Evolutionary conservation across 1,140 invertebrate genomes (phyloP).

Genomic region (Caerostris extrusa): DNA sequence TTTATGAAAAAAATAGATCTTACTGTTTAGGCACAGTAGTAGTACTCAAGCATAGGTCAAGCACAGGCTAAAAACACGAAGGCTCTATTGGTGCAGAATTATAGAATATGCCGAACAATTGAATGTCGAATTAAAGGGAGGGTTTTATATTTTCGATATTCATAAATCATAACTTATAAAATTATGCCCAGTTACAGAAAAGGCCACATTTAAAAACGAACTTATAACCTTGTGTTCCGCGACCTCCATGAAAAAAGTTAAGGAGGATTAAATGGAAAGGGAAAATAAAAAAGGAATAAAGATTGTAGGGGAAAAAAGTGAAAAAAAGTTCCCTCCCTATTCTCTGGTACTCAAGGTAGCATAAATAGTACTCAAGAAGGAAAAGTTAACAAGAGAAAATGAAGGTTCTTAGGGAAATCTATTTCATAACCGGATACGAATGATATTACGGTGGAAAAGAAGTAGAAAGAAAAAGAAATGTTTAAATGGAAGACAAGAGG

Average conservation of each 20-base stretch:
- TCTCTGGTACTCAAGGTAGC: neutral
- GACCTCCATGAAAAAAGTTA: neutral
- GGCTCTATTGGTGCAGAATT: too few relatives aligned
- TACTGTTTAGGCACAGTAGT: too few relatives aligned
- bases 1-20: too few relatives aligned
- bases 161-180: too few relatives aligned
- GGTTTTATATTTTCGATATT: too few relatives aligned
- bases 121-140: too few relatives aligned
- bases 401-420: conserved; percentile 10
- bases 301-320: too few relatives aligned
- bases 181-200: neutral
- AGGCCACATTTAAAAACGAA: too few relatives aligned
- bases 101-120: too few relatives aligned
- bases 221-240: neutral
- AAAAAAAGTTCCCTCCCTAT: neutral
- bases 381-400: neutral
- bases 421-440: conserved; percentile 50
- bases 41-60: too few relatives aligned
- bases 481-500: neutral
- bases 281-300: neutral
- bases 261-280: neutral
- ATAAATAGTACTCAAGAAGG: neutral
- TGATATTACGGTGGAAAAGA: neutral
- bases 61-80: too few relatives aligned
- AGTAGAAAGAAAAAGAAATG: neutral